phyloP scores from a whole-genome alignment of 2,888 invertebrate genomes.

The Lasioglossum oenotherae region DNA sequence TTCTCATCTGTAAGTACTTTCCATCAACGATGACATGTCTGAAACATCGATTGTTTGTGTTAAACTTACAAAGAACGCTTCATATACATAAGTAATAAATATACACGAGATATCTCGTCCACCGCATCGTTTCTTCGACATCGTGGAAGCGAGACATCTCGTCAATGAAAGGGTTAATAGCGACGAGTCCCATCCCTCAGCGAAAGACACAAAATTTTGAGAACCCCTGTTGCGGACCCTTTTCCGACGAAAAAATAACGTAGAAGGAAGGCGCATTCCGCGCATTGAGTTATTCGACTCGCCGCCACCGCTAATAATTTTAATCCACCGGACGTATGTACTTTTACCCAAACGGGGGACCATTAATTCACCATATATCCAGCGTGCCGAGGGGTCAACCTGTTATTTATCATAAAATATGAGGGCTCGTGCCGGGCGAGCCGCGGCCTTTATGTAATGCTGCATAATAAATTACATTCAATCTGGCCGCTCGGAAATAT shows the following conservation, averaged over 20 bases:
- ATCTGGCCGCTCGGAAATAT: slow-evolving; percentile 71
- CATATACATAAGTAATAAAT: too few relatives aligned
- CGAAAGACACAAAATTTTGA: slow-evolving; percentile 33
- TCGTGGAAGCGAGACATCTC: too few relatives aligned
- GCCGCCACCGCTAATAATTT: slow-evolving; percentile 74
- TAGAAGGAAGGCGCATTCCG: slow-evolving; percentile 43
- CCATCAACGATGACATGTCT: too few relatives aligned
- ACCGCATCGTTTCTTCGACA: too few relatives aligned
- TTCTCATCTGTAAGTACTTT: too few relatives aligned
- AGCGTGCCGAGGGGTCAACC: slow-evolving; percentile 76
- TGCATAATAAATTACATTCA: slow-evolving; percentile 75
- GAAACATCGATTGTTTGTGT: too few relatives aligned
- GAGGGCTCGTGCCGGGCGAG: slow-evolving; percentile 73
- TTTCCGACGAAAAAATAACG: slow-evolving; percentile 7
- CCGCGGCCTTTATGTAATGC: slow-evolving; percentile 74
- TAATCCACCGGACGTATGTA: slow-evolving; percentile 72
- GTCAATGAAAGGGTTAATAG: too few relatives aligned
- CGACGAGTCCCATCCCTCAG: neutral
- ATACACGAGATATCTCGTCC: too few relatives aligned
- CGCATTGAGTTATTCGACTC: slow-evolving; percentile 74
- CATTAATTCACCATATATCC: slow-evolving; percentile 76
- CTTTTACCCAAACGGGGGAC: slow-evolving; percentile 74
- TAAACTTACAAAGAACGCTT: too few relatives aligned
- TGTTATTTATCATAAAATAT: slow-evolving; percentile 79
- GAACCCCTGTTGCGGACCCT: slow-evolving; percentile 60